Evolutionary conservation across 2,113 vertebrate species (phyloP).

Genomic region (Scomber scombrus): DNA sequence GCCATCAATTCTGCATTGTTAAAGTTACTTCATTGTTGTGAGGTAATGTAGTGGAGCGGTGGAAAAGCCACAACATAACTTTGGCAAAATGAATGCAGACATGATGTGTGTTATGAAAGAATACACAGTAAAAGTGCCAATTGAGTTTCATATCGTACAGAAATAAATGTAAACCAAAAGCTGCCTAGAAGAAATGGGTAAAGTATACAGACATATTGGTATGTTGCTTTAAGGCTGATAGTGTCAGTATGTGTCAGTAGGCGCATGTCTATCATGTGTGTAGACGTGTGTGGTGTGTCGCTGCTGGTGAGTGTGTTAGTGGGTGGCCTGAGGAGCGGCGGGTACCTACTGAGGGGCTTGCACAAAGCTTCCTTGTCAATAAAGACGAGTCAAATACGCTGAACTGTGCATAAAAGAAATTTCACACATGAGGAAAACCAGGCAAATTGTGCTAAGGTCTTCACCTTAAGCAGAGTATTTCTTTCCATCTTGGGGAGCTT

Average conservation of each 20-base stretch:
- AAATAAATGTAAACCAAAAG: too few species aligned
- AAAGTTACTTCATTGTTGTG: too few species aligned
- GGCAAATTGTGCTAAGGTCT: conserved; percentile 49
- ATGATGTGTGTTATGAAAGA: too few species aligned
- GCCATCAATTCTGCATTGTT: too few species aligned
- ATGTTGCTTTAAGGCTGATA: background rate
- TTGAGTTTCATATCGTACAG: too few species aligned
- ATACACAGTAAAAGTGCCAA: too few species aligned
- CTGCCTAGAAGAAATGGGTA: too few species aligned
- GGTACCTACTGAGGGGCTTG: conserved; percentile 7
- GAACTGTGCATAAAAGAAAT: conserved; percentile 73
- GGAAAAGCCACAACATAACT: too few species aligned
- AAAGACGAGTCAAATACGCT: conserved; percentile 73
- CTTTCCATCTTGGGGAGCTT: conserved; percentile 49
- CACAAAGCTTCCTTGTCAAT: conserved; percentile 62
- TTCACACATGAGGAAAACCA: conserved; percentile 72
- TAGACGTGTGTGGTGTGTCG: background rate
- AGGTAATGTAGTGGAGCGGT: too few species aligned
- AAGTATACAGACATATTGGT: too few species aligned
- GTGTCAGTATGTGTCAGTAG: background rate
- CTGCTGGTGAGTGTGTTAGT: conserved; percentile 32
- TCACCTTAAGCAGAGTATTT: conserved; percentile 53
- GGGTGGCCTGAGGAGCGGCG: conserved; percentile 26
- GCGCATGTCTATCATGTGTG: background rate
- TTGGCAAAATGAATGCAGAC: too few species aligned